Evolutionary conservation across 1,140 invertebrate species (phyloP).

Genomic region (Coboldia fuscipes): DNA sequence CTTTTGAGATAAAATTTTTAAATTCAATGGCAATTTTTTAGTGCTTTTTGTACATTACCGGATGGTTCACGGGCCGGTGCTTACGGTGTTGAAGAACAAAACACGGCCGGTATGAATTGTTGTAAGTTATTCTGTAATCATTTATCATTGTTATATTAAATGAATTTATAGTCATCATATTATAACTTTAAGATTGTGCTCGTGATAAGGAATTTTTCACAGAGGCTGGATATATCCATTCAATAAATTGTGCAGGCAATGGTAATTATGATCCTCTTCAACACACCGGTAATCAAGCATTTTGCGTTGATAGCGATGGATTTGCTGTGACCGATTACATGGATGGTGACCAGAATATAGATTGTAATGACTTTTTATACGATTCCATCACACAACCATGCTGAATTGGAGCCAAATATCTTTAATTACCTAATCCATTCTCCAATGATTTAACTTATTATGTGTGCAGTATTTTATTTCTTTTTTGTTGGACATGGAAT

Average conservation of each 20-base stretch:
- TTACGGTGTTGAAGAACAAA: slow-evolving; percentile 18
- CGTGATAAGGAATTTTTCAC: slow-evolving; percentile 25
- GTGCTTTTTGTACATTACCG: not conserved
- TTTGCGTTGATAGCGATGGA: slow-evolving; percentile 30
- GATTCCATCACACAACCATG: no score
- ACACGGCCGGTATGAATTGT: not conserved
- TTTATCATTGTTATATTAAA: slow-evolving; percentile 4
- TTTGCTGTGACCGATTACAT: slow-evolving; percentile 14
- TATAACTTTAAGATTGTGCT: slow-evolving; percentile 25
- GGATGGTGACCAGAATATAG: no score
- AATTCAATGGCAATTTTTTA: slow-evolving; percentile 1
- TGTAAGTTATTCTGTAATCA: slow-evolving; percentile 1
- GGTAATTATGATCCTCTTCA: slow-evolving; percentile 29
- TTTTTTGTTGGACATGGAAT: no score
- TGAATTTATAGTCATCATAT: slow-evolving; percentile 15
- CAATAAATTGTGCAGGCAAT: slow-evolving; percentile 21
- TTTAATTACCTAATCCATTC: no score
- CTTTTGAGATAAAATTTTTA: slow-evolving; percentile 1
- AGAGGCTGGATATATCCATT: slow-evolving; percentile 19
- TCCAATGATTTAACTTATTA: no score
- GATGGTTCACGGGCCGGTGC: slow-evolving; percentile 19
- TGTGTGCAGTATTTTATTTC: no score
- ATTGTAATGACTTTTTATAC: no score
- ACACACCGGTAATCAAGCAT: slow-evolving; percentile 18
- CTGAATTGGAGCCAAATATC: no score